phyloP scores from a whole-genome alignment of 2,113 vertebrate species.

The Chascanopsetta lugubris region DNA sequence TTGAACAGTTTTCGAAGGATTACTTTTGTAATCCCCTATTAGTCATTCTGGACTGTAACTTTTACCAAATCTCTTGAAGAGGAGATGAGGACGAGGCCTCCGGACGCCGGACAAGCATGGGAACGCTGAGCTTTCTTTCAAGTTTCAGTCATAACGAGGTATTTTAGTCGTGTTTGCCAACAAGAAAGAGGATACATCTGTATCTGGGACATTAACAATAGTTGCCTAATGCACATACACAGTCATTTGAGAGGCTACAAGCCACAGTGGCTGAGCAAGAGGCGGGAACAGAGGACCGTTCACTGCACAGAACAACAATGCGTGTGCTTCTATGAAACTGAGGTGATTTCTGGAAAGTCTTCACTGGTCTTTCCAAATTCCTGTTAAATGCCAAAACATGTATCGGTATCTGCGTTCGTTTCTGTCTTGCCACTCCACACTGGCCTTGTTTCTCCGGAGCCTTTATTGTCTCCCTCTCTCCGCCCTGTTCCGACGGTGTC shows the following conservation, averaged over 20 bases:
- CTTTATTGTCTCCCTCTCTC: conserved; percentile 65
- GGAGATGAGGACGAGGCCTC: neutral
- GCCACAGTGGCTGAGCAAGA: conserved; percentile 4
- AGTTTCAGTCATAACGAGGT: conserved; percentile 13
- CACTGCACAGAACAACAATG: conserved; percentile 8
- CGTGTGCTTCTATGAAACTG: conserved; percentile 7
- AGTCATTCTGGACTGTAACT: conserved; percentile 21
- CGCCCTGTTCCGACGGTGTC: conserved; percentile 64
- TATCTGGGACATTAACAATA: conserved; percentile 73
- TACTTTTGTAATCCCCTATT: conserved; percentile 59
- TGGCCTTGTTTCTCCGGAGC: conserved; percentile 59
- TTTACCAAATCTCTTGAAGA: conserved; percentile 31
- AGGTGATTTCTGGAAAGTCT: conserved; percentile 7
- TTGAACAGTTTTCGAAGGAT: conserved; percentile 52
- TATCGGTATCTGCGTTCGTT: conserved; percentile 34
- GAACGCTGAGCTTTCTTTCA: conserved; percentile 15
- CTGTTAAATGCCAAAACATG: conserved; percentile 48
- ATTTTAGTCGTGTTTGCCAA: conserved; percentile 25
- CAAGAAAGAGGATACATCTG: conserved; percentile 38
- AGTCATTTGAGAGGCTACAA: conserved; percentile 46
- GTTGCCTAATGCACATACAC: conserved; percentile 15
- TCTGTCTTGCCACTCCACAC: conserved; percentile 31
- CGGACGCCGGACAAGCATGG: neutral
- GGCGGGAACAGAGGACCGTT: conserved; percentile 7
- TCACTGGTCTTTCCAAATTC: conserved; percentile 42